These are phyloP conservation scores for Apis mellifera DNA, from an alignment of 1,140 invertebrate species.

Conservation along the genomic window DNA sequence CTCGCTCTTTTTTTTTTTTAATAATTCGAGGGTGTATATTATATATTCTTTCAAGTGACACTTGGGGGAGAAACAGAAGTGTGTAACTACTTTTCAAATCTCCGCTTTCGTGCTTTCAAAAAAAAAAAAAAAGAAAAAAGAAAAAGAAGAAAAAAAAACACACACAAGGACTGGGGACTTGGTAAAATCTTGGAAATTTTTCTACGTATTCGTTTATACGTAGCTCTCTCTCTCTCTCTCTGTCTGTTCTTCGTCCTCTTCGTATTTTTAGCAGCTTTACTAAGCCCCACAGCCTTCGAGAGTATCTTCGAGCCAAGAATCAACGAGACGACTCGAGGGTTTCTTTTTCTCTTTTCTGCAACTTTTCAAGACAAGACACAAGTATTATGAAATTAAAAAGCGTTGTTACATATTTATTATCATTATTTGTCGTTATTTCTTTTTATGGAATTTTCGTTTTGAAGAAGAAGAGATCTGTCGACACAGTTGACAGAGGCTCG, in stretches of 20 bases:
- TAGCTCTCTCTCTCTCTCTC: no score
- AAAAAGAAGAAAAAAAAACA: not conserved
- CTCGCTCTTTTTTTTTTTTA: slow-evolving; percentile 10
- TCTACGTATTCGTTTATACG: not conserved
- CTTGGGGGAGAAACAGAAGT: slow-evolving; percentile 29
- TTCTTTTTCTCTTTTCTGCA: slow-evolving; percentile 5
- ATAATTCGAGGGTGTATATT: slow-evolving; percentile 3
- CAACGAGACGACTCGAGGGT: slow-evolving; percentile 4
- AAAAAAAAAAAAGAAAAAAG: no score
- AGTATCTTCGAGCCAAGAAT: slow-evolving; percentile 40
- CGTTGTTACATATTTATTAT: not conserved
- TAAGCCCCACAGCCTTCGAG: slow-evolving; percentile 17
- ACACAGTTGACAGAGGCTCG: slow-evolving; percentile 22
- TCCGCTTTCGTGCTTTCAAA: not conserved
- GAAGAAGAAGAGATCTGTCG: no score
- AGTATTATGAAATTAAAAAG: not conserved
- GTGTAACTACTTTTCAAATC: slow-evolving; percentile 37
- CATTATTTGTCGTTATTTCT: no score
- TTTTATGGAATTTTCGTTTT: no score
- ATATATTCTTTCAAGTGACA: slow-evolving; percentile 12
- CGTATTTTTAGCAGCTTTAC: slow-evolving; percentile 21
- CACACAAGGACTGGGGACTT: slow-evolving; percentile 1
- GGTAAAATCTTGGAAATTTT: slow-evolving; percentile 1
- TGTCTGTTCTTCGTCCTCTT: slow-evolving; percentile 15
- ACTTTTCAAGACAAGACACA: slow-evolving; percentile 12